Percentiles rank a stretch among this genome's conserved stretches.
Evolutionary conservation across 1,140 invertebrate species (phyloP).

Genomic region (Penaeus chinensis): DNA sequence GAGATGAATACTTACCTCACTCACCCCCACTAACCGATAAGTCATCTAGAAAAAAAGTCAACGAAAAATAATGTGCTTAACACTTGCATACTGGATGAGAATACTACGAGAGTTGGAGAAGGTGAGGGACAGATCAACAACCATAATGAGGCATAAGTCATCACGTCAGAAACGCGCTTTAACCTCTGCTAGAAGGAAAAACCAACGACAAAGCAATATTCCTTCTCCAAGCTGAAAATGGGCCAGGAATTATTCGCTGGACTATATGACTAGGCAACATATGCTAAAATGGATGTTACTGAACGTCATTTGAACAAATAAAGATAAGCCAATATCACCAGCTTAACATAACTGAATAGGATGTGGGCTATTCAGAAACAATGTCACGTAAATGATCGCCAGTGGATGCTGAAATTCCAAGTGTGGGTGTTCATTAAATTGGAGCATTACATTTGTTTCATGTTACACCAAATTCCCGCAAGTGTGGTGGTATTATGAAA

Average conservation of each 20-base stretch:
- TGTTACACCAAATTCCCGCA: too few species aligned
- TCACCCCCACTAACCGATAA: neutral
- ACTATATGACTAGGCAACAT: neutral
- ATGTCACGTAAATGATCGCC: too few species aligned
- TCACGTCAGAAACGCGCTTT: neutral
- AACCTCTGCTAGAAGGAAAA: conserved; percentile 4
- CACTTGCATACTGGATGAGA: neutral
- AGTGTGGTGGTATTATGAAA: too few species aligned
- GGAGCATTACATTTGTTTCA: too few species aligned
- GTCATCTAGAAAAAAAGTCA: neutral
- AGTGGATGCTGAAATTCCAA: too few species aligned
- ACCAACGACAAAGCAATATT: neutral
- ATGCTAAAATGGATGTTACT: neutral
- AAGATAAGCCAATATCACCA: neutral
- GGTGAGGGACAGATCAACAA: neutral
- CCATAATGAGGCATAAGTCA: conserved; percentile 13
- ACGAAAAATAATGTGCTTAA: neutral
- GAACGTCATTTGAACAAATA: neutral
- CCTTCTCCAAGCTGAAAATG: neutral
- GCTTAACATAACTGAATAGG: too few species aligned
- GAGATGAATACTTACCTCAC: neutral
- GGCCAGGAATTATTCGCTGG: neutral
- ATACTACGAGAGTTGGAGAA: neutral
- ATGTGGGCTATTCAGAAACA: too few species aligned
- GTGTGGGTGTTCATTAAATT: too few species aligned